phyloP scores from a whole-genome alignment of 2,797 vertebrate species.

The Artibeus jamaicensis region DNA sequence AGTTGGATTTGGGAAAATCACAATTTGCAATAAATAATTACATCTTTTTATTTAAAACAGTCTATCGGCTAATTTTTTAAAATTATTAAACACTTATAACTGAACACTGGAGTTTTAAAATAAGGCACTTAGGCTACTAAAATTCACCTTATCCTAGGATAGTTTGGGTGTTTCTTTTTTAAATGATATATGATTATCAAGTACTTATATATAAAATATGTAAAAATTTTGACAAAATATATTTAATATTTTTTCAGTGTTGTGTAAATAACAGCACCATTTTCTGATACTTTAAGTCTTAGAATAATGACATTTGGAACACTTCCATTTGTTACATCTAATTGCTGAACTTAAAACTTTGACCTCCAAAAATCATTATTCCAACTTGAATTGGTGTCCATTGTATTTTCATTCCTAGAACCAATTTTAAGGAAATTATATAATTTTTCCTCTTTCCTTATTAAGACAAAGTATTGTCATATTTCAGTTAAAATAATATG shows the following conservation, averaged over 20 bases:
- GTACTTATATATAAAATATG: not conserved
- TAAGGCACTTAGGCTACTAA: not conserved
- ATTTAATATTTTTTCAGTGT: not conserved
- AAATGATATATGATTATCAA: not conserved
- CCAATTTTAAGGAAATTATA: not conserved
- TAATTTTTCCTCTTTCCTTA: not conserved
- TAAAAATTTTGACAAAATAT: not conserved
- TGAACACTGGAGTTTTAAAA: not conserved
- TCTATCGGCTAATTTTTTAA: not conserved
- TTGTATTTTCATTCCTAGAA: not conserved
- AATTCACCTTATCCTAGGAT: not conserved
- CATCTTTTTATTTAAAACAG: slow-evolving; percentile 11
- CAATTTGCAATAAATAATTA: not conserved
- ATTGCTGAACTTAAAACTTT: not conserved
- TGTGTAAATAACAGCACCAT: not conserved
- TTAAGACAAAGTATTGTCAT: not conserved
- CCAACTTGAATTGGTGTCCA: not conserved
- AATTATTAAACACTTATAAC: not conserved
- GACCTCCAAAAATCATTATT: not conserved
- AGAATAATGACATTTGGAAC: not conserved
- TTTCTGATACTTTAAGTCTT: not conserved
- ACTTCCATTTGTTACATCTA: not conserved
- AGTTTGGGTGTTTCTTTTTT: not conserved
- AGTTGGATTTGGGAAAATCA: not conserved
- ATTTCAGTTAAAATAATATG: not conserved